Evolutionary conservation across 1,140 invertebrate species (phyloP).

Genomic region (Bombus superbus): DNA sequence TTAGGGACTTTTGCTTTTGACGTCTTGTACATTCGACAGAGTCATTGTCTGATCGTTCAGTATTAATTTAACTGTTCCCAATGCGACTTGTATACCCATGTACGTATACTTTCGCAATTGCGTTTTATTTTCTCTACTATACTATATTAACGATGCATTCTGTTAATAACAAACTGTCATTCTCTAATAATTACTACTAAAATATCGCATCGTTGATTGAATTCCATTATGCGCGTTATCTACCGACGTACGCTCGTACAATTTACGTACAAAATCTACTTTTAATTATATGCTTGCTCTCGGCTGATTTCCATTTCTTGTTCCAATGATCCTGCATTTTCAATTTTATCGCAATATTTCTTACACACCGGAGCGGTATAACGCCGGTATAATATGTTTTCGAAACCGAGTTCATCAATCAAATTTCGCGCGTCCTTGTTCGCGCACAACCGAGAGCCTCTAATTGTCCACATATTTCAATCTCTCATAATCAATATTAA

Average conservation of each 20-base stretch:
- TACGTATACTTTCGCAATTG: not conserved
- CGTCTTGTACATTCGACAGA: not conserved
- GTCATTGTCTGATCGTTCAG: not conserved
- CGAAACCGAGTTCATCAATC: not conserved
- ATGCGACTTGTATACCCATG: not conserved
- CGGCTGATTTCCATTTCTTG: not conserved
- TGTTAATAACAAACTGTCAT: not conserved
- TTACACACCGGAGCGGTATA: too few species aligned
- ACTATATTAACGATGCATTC: not conserved
- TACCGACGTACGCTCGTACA: too few species aligned
- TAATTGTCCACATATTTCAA: slow-evolving; percentile 1
- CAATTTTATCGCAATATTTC: not conserved
- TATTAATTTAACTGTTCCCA: not conserved
- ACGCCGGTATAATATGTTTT: not conserved
- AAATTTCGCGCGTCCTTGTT: slow-evolving; percentile 15
- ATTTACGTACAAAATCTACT: not conserved
- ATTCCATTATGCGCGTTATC: not conserved
- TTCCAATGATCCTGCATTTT: not conserved
- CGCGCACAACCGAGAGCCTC: not conserved
- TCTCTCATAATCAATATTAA: slow-evolving; percentile 6
- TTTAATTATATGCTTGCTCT: not conserved
- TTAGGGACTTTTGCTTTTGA: not conserved
- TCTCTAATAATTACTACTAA: not conserved
- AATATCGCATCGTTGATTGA: not conserved
- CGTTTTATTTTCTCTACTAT: not conserved